Evolutionary conservation across 2,113 vertebrate species (phyloP).

Genomic region (Notothenia coriiceps): DNA sequence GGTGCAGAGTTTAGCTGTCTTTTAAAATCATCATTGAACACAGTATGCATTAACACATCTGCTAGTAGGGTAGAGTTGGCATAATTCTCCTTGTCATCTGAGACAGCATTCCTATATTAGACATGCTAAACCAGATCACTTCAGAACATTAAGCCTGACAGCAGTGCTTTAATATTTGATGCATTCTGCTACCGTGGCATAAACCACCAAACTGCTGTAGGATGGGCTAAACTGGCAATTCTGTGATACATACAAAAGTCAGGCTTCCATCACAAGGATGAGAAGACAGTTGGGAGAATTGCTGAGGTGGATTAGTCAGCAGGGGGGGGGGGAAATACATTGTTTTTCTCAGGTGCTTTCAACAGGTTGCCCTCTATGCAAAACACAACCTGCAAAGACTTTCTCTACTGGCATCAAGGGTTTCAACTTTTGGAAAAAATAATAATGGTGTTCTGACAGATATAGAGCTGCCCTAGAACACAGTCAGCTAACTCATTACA

Average conservation of each 20-base stretch:
- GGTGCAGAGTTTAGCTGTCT: constrained; percentile 54
- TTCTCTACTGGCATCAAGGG: constrained; percentile 6
- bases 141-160: constrained; percentile 81
- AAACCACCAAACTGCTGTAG: constrained; percentile 63
- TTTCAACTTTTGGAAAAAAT: constrained; percentile 35
- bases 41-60: constrained; percentile 61
- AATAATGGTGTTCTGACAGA: constrained; percentile 11
- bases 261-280: constrained; percentile 29
- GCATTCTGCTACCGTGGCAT: constrained; percentile 66
- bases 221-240: constrained; percentile 58
- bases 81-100: constrained; percentile 72
- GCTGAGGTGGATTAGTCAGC: constrained; percentile 35
- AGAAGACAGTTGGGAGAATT: constrained; percentile 19
- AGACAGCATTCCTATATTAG: constrained; percentile 76
- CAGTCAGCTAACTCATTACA: constrained; percentile 40
- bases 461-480: constrained; percentile 12
- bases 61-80: constrained; percentile 33
- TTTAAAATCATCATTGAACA: constrained; percentile 75
- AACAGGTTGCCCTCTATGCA: constrained; percentile 55
- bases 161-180: constrained; percentile 80
- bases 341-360: constrained; percentile 24
- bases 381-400: constrained; percentile 24
- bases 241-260: constrained; percentile 59
- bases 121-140: constrained; percentile 81
- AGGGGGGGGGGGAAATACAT: constrained; percentile 3